Percentiles rank a stretch among this genome's conserved stretches.
These are phyloP conservation scores for Geothlypis trichas DNA, from an alignment of 2,113 vertebrate genomes.

Conservation along the genomic window DNA sequence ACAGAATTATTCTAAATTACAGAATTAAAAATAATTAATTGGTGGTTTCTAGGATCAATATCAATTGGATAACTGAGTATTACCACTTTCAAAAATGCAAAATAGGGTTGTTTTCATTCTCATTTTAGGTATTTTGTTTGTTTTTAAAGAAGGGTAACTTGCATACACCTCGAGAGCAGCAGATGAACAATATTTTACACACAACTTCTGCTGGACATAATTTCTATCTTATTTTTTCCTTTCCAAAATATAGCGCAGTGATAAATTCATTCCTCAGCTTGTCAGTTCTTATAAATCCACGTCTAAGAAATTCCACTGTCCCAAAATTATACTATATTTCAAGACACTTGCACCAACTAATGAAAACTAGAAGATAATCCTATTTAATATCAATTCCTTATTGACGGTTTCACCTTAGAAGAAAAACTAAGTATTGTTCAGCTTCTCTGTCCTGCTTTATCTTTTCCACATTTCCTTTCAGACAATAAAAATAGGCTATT, in stretches of 20 bases:
- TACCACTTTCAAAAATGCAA: neutral
- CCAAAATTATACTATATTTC: neutral
- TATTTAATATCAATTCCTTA: neutral
- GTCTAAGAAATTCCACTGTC: neutral
- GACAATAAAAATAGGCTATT: neutral
- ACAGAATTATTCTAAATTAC: neutral
- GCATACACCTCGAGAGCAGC: neutral
- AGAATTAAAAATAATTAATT: neutral
- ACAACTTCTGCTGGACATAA: neutral
- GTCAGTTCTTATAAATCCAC: neutral
- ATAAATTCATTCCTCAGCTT: neutral
- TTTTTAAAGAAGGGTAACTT: neutral
- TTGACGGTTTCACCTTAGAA: neutral
- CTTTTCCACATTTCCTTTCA: neutral
- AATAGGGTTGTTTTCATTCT: neutral
- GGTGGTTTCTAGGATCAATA: neutral
- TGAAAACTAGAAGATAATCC: neutral
- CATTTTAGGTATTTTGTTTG: neutral
- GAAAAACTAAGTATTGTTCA: neutral
- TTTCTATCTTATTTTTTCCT: neutral
- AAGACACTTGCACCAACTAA: neutral
- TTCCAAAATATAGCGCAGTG: neutral
- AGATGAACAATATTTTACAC: neutral
- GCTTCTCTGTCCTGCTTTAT: neutral
- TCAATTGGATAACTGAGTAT: neutral